Evolutionary conservation across 2,888 invertebrate species (phyloP), one percentile per base, ranked within the genome.

Genomic region (Blastobasis adustella): DNA sequence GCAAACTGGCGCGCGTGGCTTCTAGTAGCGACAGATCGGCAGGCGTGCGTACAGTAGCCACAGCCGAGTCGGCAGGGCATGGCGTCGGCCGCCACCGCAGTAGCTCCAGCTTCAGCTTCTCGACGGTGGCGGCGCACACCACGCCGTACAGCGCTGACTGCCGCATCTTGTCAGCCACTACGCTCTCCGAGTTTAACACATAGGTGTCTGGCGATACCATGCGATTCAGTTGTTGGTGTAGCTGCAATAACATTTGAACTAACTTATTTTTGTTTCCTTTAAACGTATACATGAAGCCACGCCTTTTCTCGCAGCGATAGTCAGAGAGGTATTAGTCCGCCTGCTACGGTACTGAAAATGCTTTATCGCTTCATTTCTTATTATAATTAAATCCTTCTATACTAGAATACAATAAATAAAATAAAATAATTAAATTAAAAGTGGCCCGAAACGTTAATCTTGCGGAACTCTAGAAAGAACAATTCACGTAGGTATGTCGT

Each of bases 41-140:
- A 40, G 51, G 42, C 0, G 60, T 61, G 10, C 64, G 61, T 0
- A 73, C 60, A 7, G 71, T 62, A 5, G 70, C 58, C 0, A 65
- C 65, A 39, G 66, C 65, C 1, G 63, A 62, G 1, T 62, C 59
- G 2, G 55, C 47, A 10, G 58, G 46, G 10, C 52, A 37, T 5
- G 61, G 52, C 0, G 56, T 49, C 2, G 71, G 69, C 36, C 65
- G 57, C 72, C 73, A 72, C 9, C 55, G 58, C 4, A 58, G 54
- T 6, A 73, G 53, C 48, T 67, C 62, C 5, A 69, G n/a, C 10
- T 58, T 57, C 2, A 43, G 49, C 23, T 58, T 49, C 37, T 57
- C 58, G 39, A 50, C 39, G 40, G 54, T 60, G 45, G 65, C 62
- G 4, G 61, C 53, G 6, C 66, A 66, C 5, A 70, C 58, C 0